A percentile compares a stretch with the other conserved stretches of the same genome.
These are phyloP conservation scores for Hypomecis punctinalis DNA, from an alignment of 2,888 invertebrate species.

Conservation along the genomic window DNA sequence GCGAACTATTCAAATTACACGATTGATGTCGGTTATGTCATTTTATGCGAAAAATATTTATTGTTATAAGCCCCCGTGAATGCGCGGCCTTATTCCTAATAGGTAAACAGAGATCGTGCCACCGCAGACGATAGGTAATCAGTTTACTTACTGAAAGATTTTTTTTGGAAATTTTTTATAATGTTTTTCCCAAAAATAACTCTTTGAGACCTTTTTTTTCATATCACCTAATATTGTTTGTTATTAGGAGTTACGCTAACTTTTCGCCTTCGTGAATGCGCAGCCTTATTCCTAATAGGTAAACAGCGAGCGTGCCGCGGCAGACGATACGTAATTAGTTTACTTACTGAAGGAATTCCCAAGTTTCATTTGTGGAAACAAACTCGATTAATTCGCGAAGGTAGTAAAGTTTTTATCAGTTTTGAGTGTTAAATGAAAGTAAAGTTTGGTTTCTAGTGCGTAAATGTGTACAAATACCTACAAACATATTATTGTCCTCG, in stretches of 20 bases:
- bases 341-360: conserved; percentile 11
- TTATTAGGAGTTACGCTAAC: no score
- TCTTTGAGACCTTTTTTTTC: no score
- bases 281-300: conserved; percentile 32
- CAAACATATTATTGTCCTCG: no score
- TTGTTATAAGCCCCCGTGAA: neutral
- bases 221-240: no score
- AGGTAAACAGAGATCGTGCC: conserved; percentile 14
- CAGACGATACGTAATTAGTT: conserved; percentile 28
- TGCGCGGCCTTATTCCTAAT: conserved; percentile 4
- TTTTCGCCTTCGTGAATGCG: no score
- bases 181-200: no score
- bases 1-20: no score
- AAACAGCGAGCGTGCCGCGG: conserved; percentile 33
- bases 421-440: neutral
- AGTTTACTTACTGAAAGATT: conserved; percentile 21
- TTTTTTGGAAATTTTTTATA: no score
- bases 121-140: conserved; percentile 20
- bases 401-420: neutral
- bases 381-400: conserved; percentile 11
- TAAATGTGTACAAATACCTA: neutral
- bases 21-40: no score
- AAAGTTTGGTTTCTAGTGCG: neutral
- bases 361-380: conserved; percentile 17
- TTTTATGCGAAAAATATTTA: no score